Evolutionary conservation across 92 coral and sea anemone species (phyloP), one percentile per base, ranked within the genome.

Genomic region (Galaxea fascicularis): DNA sequence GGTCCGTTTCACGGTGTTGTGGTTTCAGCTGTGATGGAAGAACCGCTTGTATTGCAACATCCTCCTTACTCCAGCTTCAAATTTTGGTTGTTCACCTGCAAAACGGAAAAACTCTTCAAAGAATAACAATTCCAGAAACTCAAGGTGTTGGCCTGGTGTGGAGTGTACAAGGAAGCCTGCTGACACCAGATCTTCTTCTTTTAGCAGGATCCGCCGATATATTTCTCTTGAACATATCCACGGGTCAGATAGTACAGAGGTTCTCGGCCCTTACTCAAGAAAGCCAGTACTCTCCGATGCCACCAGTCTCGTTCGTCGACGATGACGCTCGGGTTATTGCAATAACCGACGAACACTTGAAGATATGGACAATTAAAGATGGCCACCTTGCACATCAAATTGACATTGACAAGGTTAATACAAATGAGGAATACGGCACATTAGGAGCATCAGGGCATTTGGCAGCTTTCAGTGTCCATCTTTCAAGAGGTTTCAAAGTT

Each of bases 241-340:
- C 89, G 28, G 98, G 98, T n/a, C 91, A 94, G 54, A 68, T 95
- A 14, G 88, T 84, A 41, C 91, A 79, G 68, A 84, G 63, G 53
- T 86, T 94, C 53, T 72, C 90, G 31, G 97, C 97, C 52, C 87
- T 95, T 52, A 89, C 83, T 16, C 88, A 92, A 30, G 95, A 94
- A 72, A 82, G 87, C 67, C 92, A 89, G 52, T 90, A 90, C 72
- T 51, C 54, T 41, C 90, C 86, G 12, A 90, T 80, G 76, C 91
- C 93, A 49, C 98, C 98, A 26, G 94, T 95, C 12, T 87, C 94
- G 20, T 91, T 95, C 26, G 98, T 88, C 44, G 94, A 92, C 82
- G 79, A 82, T 57, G 98, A 94, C 44, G 78, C 87, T 20, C 74
- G 92, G 39, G 31, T 95, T 10, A 94, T 86, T 52, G 98, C 97